Conservation (phyloP, 2,113 vertebrate species). For the Collichthys lucidus region DNA sequence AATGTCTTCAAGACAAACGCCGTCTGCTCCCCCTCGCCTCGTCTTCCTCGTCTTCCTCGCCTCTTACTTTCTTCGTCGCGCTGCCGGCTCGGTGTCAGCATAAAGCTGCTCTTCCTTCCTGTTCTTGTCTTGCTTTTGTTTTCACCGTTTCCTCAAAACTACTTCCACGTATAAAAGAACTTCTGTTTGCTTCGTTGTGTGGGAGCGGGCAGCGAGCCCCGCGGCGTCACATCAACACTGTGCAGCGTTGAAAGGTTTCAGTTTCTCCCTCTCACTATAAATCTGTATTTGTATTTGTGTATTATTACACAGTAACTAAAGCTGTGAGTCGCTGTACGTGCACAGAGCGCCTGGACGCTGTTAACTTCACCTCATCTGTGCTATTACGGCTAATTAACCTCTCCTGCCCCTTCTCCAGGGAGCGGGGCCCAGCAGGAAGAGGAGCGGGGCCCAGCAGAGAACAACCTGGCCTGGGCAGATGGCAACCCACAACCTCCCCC, state of each 20-base stretch:
- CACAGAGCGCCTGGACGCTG: not conserved
- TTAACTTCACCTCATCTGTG: conserved; percentile 22
- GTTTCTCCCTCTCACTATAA: too few relatives aligned
- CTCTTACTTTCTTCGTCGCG: conserved; percentile 7
- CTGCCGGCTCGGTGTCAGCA: conserved; percentile 42
- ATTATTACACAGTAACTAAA: not conserved
- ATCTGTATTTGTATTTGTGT: too few relatives aligned
- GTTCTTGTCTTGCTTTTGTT: conserved; percentile 9
- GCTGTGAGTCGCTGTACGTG: not conserved
- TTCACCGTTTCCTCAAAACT: not conserved
- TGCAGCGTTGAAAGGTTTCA: too few relatives aligned
- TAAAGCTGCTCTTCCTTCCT: conserved; percentile 29
- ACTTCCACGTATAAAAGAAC: not conserved
- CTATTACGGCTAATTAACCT: conserved; percentile 72
- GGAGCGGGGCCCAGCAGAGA: conserved; percentile 42
- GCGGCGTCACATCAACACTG: too few relatives aligned
- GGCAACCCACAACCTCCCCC: conserved; percentile 25
- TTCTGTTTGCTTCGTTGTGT: conserved; percentile 9
- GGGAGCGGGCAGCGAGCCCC: not conserved
- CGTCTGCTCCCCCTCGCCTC: conserved; percentile 40
- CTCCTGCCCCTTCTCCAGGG: conserved; percentile 40
- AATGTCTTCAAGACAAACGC: conserved; percentile 58
- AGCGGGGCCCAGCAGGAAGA: conserved; percentile 38
- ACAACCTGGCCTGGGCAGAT: conserved; percentile 59
- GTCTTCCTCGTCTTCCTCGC: conserved; percentile 20